Evolutionary conservation across 2,797 vertebrate genomes (phyloP), one percentile per base, ranked within the genome.

Genomic region (Rhynchonycteris naso): DNA sequence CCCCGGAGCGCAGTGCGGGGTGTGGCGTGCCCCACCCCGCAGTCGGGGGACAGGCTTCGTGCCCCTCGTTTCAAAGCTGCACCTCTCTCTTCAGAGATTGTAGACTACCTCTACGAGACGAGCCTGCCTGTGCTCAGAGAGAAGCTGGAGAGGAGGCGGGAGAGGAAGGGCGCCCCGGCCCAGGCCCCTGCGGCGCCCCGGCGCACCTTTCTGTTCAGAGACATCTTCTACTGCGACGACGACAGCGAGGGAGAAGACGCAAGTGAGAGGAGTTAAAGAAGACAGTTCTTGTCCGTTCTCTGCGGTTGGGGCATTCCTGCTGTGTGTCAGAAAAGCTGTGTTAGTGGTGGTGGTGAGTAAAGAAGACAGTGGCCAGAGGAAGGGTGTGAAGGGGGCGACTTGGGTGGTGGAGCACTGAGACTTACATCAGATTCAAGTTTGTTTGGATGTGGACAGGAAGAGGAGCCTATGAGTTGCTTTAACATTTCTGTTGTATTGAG

Each of bases 41-140:
- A 4, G 43, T n/a, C 43, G 43, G 71, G 30, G 50, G 61, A 13
- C 72, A 91, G 54, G 13, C 21, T 66, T 91, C 24, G 12, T 66
- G 65, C 43, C 50, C 14, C 9, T 75, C 11, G 74, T 61, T 69
- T 68, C 88, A 54, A 61, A 68, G 81, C 69, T 33, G 35, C 26
- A 7, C 85, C 43, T 96, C 91, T 66, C 74, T 50, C 61, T 86
- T 14, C 18, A 99, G 99, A 99, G 95, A 98, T 99, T 58, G 69
- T 99, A 9, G 98, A 99, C 89, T 98, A 98, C 96, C 98, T 99
- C 56, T 97, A 98, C 72, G 84, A 98, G 15, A 84, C 88, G 0
- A 97, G 96, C 14, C 88, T 98, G 75, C 99, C 99, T 19, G 1
- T 94, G 43, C 87, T 99, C 50, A 94, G 98, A 96, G 52, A 97